Evolutionary conservation across 2,888 invertebrate genomes (phyloP), one percentile per base, ranked within the genome.

Genomic region (Chrysolina oricalcia): DNA sequence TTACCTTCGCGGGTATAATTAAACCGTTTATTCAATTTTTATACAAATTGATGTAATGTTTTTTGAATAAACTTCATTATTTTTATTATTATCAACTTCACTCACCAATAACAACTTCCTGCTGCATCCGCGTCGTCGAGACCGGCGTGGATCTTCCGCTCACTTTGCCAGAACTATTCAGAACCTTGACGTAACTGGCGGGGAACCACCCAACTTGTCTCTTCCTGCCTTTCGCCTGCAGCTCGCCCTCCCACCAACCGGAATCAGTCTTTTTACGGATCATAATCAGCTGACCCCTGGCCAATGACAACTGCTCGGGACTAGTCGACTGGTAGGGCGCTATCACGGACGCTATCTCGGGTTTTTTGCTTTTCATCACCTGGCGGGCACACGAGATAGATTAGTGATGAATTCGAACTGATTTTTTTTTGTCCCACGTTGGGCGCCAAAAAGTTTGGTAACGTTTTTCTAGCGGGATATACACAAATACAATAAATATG

Each of bases 201-300:
- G 99, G 99, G 90, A 99, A 99, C 99, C 99, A 99, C 2, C 99
- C 99, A 46, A 98, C 93, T 89, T 98, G 97, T 46, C 96, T 90
- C 87, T 96, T 96, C 83, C 96, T 93, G 0, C 98, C 97, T 85
- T 94, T 94, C 2, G 93, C 98, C 90, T 98, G 98, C 59, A 98
- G 89, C 89, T 99, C 99, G 0, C 99, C 99, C 90, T 99, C 99
- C 99, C 99, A 99, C 99, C 99, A 99, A 21, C 99, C 99, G 65
- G 96, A 96, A 83, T 96, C 95, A 0, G 97, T 97, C 87, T 98
- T 98, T 90, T 98, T 98, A 23, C 97, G 92, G n/a, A 99, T 96
- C 91, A 97, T 95, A 73, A 99, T 94, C 73, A 98, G 90, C 85
- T 99, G 98, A 0, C 98, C 99, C 75, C 96, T 94, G 81, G 94